Conservation (phyloP, 2,797 vertebrate genomes). For the Vipera ursinii region DNA sequence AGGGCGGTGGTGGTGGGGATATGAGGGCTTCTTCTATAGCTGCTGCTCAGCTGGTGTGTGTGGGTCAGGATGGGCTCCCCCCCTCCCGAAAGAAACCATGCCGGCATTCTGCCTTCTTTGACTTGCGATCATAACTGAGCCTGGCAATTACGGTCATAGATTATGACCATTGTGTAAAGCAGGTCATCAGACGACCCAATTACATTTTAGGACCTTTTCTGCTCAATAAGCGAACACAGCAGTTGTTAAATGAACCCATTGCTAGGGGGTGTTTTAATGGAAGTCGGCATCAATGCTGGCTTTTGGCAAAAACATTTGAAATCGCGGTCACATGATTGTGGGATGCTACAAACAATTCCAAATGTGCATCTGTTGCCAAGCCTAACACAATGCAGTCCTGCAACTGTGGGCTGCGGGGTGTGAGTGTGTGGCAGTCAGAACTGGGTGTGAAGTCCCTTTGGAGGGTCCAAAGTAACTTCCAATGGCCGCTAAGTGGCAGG, state of each 20-base stretch:
- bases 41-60: background rate
- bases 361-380: background rate
- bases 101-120: background rate
- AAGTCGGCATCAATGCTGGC: background rate
- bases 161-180: background rate
- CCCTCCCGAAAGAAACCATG: background rate
- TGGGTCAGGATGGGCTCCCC: background rate
- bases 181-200: background rate
- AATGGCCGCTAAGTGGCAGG: background rate
- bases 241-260: background rate
- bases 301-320: background rate
- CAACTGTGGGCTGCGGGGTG: background rate
- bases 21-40: rapidly evolving
- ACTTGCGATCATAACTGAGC: background rate
- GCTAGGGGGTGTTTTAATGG: background rate
- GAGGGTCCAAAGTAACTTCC: background rate
- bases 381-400: background rate
- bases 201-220: background rate
- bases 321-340: background rate
- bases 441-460: background rate
- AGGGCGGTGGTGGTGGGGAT: too few relatives aligned
- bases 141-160: background rate
- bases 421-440: background rate
- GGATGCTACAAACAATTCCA: background rate
- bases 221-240: background rate